Conservation (phyloP, 1,140 invertebrate species). For the Oryctes rhinoceros region DNA sequence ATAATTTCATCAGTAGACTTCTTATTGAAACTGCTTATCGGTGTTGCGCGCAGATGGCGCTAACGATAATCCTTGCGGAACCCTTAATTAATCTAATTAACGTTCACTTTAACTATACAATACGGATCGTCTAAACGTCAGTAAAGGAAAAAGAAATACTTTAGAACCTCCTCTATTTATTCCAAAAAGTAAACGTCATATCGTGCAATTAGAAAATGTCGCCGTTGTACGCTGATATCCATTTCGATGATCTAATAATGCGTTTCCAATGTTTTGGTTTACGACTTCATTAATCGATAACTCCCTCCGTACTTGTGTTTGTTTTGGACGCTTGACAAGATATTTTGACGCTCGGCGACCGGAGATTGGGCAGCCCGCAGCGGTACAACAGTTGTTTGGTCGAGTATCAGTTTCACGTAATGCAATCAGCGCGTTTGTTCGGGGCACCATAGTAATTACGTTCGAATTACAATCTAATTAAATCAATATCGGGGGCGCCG, state of each 20-base stretch:
- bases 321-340: constrained; percentile 17
- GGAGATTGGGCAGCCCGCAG: constrained; percentile 6
- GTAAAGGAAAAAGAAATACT: too few relatives aligned
- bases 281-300: constrained; percentile 22
- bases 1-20: background rate
- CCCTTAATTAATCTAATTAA: too few relatives aligned
- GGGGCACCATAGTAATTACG: background rate
- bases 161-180: too few relatives aligned
- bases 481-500: background rate
- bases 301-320: background rate
- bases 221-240: background rate
- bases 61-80: too few relatives aligned
- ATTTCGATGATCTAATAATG: constrained; percentile 8
- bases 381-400: background rate
- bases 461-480: constrained; percentile 20
- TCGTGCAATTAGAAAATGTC: too few relatives aligned
- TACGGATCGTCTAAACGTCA: too few relatives aligned
- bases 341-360: background rate
- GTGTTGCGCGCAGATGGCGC: too few relatives aligned
- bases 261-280: constrained; percentile 9
- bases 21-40: too few relatives aligned
- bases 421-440: constrained; percentile 17
- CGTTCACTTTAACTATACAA: too few relatives aligned
- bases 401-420: constrained; percentile 9
- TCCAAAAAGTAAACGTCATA: too few relatives aligned